phyloP scores from a whole-genome alignment of 1,140 invertebrate genomes.

The Brachionus koreanus region DNA sequence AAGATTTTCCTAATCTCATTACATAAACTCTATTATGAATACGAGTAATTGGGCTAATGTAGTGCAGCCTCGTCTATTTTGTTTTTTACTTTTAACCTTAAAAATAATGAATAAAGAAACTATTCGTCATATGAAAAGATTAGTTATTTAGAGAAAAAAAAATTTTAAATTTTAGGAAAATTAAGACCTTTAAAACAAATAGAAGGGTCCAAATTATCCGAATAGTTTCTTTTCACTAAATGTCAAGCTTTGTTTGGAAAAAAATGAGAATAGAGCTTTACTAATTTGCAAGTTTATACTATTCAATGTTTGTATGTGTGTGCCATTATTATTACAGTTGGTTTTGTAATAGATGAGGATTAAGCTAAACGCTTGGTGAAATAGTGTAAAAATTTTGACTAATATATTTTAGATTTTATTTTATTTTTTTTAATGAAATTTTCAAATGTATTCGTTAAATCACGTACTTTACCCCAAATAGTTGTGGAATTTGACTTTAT shows the following conservation, averaged over 20 bases:
- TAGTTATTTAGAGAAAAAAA: not conserved
- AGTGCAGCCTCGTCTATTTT: not conserved
- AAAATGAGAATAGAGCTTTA: not conserved
- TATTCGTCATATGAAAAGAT: not conserved
- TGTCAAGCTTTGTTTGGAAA: not conserved
- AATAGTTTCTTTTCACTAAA: not conserved
- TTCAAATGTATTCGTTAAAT: not conserved
- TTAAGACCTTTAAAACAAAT: not conserved
- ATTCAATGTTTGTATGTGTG: constrained; percentile 9
- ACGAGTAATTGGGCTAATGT: not conserved
- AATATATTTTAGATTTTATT: not conserved
- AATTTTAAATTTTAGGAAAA: not conserved
- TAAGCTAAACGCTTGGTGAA: not conserved
- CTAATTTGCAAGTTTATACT: not conserved
- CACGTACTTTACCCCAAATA: not conserved
- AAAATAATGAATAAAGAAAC: not conserved
- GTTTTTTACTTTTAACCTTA: not conserved
- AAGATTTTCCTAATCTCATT: not conserved
- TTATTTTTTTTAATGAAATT: not conserved
- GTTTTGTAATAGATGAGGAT: constrained; percentile 19
- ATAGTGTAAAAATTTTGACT: not conserved
- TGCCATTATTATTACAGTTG: constrained; percentile 11
- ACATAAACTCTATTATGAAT: not conserved
- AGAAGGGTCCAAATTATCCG: not conserved
- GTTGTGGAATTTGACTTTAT: not conserved